A percentile compares a stretch with the other conserved stretches of the same genome.
Conservation (phyloP, 1,140 invertebrate genomes). For the Latrodectus geometricus region DNA sequence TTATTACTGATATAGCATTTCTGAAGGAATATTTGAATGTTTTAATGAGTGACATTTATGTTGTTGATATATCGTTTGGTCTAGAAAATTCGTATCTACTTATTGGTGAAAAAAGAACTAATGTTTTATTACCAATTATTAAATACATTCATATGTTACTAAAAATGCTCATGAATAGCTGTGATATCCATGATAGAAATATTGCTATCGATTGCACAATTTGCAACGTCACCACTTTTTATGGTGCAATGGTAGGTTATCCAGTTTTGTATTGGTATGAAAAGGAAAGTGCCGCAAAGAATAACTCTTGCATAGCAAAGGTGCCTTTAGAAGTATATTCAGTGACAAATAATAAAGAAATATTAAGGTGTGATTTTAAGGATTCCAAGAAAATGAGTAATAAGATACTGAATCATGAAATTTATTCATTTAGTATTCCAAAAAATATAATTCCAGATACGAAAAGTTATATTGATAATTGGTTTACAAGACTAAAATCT, state of each 20-base stretch:
- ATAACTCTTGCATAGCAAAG: constrained; percentile 29
- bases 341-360: background rate
- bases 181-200: background rate
- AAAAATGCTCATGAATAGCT: background rate
- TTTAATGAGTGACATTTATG: background rate
- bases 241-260: constrained; percentile 25
- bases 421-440: constrained; percentile 33
- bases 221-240: constrained; percentile 18
- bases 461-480: background rate
- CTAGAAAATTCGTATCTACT: background rate
- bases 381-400: background rate
- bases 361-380: background rate
- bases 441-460: background rate
- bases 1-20: background rate
- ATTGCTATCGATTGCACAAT: background rate
- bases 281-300: background rate
- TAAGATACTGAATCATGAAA: background rate
- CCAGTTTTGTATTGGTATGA: constrained; percentile 47
- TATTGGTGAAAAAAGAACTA: background rate
- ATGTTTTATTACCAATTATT: background rate
- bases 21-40: background rate
- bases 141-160: background rate
- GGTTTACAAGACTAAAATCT: background rate
- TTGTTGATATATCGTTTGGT: constrained; percentile 21
- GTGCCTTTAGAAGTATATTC: constrained; percentile 17